Base-by-base conservation (phyloP, 2,888 invertebrate genomes). In the Nomada ruficornis region DNA sequence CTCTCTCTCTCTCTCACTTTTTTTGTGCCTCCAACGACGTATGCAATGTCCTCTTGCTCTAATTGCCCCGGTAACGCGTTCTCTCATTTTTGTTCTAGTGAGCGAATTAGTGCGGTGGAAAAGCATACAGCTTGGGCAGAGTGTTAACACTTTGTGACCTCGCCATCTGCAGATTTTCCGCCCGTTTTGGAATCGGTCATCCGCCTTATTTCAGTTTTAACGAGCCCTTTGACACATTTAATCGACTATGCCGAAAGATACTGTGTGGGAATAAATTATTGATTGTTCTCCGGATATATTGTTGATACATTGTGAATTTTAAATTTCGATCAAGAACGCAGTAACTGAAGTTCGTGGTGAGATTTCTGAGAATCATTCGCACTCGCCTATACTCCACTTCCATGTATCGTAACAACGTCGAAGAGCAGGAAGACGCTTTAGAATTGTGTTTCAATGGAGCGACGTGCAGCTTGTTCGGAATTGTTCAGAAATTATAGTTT, bases 51-150 rank as follows among this genome's bases (percentile, higher is more conserved):
- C 81, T 88, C 80, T 67, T 76, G 80, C 82, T 88, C 85, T 86
- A 86, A 86, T 88, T 85, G 80, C 75, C 75, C 52, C 75, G 60
- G 76, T 77, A 73, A 86, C 80, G 77, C 84, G 73, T 80, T 79
- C 75, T 75, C 71, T 57, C 70, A 71, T 82, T 78, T 77, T 77
- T 82, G 74, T 85, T 82, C 72, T 69, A 79, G 77, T 60, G 72
- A 74, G 20, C 76, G 71, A 81, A 83, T 88, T 85, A 87, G 77
- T 73, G 70, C 74, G 82, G 69, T 59, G 77, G 82, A 86, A 85
- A 86, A 88, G 85, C 77, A 67, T 20, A 57, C 47, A 20, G 62
- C 71, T 57, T 64, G 60, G 20, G 50, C 65, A 65, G 69, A 71
- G 64, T 65, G 79, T 84, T 76, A 76, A 74, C 68, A 77, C 79